Evolutionary conservation across 2,888 invertebrate species (phyloP).

Genomic region (Lysandra coridon): DNA sequence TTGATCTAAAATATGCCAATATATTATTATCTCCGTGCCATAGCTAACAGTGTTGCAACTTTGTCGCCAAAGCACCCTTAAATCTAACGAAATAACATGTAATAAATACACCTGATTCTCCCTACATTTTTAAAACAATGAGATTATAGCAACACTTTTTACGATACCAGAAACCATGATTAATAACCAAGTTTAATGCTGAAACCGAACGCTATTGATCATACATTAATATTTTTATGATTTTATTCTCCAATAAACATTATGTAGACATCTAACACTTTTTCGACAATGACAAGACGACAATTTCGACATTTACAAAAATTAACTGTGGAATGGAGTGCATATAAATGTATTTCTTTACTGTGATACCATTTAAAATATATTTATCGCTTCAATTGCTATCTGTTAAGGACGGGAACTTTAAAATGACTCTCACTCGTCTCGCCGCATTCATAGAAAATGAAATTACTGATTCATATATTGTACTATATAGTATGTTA

Average conservation of each 20-base stretch:
- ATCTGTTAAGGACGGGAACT: conserved; percentile 40
- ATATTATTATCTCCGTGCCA: conserved; percentile 35
- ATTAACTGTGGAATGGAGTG: conserved; percentile 67
- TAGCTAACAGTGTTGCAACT: conserved; percentile 37
- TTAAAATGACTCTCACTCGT: conserved; percentile 47
- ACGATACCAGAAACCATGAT: background rate
- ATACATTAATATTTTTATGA: conserved; percentile 19
- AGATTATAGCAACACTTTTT: conserved; percentile 36
- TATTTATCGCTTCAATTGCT: conserved; percentile 38
- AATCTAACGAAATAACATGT: conserved; percentile 36
- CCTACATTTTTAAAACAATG: conserved; percentile 38
- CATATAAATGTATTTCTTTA: conserved; percentile 40
- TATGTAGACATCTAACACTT: conserved; percentile 29
- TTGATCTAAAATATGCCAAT: conserved; percentile 21
- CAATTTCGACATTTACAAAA: conserved; percentile 35
- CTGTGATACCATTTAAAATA: conserved; percentile 42
- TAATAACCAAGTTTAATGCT: conserved; percentile 32
- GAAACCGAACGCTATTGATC: conserved; percentile 33
- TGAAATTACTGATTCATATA: conserved; percentile 15
- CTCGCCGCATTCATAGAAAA: conserved; percentile 28
- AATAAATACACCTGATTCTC: conserved; percentile 43
- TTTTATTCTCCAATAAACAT: conserved; percentile 18
- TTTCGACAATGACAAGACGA: conserved; percentile 29
- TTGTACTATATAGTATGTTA: conserved; percentile 30
- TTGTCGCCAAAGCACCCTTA: conserved; percentile 35